phyloP scores from a whole-genome alignment of 2,888 invertebrate genomes.

The Drosophila limbata region DNA sequence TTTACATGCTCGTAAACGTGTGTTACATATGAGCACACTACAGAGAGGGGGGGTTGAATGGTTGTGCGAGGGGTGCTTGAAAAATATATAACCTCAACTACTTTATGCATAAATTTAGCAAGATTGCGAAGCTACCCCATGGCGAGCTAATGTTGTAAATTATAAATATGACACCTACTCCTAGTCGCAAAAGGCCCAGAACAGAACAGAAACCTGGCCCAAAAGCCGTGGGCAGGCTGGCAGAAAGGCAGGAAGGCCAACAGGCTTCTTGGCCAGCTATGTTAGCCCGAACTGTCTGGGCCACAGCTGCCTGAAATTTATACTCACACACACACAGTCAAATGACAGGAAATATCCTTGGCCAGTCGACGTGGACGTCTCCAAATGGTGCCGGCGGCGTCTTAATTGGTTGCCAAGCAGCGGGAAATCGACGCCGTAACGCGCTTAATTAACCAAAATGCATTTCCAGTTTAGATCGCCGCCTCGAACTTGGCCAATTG shows the following conservation, averaged over 20 bases:
- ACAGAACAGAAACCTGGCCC: constrained; percentile 12
- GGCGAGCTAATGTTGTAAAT: constrained; percentile 83
- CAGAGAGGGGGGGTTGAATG: not conserved
- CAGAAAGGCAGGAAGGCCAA: constrained; percentile 39
- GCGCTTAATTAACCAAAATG: constrained; percentile 79
- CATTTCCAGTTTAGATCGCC: constrained; percentile 66
- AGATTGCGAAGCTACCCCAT: constrained; percentile 82
- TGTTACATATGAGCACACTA: constrained; percentile 67
- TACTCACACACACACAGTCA: constrained; percentile 37
- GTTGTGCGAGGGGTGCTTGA: constrained; percentile 18
- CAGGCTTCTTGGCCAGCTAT: constrained; percentile 35
- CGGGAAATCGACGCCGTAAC: constrained; percentile 77
- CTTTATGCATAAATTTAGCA: constrained; percentile 79
- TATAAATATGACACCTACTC: constrained; percentile 84
- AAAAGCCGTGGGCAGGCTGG: constrained; percentile 65
- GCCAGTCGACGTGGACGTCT: constrained; percentile 24
- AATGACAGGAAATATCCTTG: constrained; percentile 70
- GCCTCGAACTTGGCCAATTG: constrained; percentile 58
- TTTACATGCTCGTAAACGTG: constrained; percentile 80
- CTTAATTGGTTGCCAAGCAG: constrained; percentile 79
- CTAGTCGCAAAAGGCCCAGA: constrained; percentile 50
- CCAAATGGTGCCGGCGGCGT: constrained; percentile 56
- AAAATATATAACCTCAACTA: constrained; percentile 78
- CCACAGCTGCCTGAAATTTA: constrained; percentile 71
- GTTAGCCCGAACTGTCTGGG: constrained; percentile 30